Conservation (phyloP, 2,113 vertebrate species). For the Strix uralensis region DNA sequence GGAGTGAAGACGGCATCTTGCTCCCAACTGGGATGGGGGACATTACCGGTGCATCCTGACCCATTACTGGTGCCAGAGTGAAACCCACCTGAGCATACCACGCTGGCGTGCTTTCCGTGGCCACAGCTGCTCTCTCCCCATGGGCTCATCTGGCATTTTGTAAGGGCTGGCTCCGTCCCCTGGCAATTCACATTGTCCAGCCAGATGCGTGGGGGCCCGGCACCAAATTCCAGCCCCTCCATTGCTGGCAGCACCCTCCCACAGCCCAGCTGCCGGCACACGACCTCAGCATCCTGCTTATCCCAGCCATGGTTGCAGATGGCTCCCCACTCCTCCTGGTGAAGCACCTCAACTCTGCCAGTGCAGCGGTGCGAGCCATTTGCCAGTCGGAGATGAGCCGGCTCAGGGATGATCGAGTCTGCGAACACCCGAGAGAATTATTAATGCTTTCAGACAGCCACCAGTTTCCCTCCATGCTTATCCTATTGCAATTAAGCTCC, state of each 20-base stretch:
- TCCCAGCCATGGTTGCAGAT: conserved; percentile 65
- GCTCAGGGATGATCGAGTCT: not conserved
- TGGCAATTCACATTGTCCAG: conserved; percentile 64
- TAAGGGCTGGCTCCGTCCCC: conserved; percentile 46
- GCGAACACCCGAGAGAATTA: not conserved
- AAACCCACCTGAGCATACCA: conserved; percentile 47
- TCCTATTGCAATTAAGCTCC: not conserved
- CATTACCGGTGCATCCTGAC: not conserved
- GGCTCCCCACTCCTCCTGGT: conserved; percentile 53
- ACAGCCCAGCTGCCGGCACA: conserved; percentile 67
- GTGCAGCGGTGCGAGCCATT: conserved; percentile 45
- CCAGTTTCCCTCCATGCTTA: not conserved
- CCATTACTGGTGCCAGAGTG: no score
- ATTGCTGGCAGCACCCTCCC: not conserved
- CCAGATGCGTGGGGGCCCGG: conserved; percentile 46
- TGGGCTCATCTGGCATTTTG: not conserved
- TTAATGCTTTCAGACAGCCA: not conserved
- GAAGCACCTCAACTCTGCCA: conserved; percentile 69
- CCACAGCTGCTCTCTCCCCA: conserved; percentile 66
- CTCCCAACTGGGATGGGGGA: not conserved
- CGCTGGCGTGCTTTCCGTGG: conserved; percentile 56
- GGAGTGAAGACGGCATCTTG: not conserved
- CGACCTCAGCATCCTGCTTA: conserved; percentile 15
- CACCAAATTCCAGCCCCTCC: not conserved
- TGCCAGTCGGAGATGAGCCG: not conserved